phyloP scores from a whole-genome alignment of 2,888 invertebrate species.

The Athalia rosae region DNA sequence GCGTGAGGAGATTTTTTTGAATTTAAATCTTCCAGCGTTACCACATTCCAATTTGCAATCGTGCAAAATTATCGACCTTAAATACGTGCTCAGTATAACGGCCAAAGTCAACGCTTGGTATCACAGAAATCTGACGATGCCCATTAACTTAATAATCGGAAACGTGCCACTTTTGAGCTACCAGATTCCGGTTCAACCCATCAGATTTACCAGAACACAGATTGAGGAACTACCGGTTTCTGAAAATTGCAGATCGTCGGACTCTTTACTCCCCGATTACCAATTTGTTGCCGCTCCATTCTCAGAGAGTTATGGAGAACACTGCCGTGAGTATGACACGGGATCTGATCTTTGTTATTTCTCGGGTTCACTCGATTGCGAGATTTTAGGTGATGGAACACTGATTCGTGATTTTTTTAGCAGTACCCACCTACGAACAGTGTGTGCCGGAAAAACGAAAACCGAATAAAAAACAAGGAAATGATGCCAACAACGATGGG shows the following conservation, averaged over 20 bases:
- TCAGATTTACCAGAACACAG: no score
- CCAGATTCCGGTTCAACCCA: not conserved
- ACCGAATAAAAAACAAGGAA: not conserved
- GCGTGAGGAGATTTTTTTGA: not conserved
- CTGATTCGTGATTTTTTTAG: not conserved
- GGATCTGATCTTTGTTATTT: not conserved
- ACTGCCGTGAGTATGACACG: no score
- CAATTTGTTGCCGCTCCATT: no score
- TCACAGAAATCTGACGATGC: not conserved
- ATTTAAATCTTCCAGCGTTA: not conserved
- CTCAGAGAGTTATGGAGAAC: no score
- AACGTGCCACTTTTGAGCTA: constrained; percentile 14
- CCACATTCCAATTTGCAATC: not conserved
- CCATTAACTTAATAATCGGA: constrained; percentile 7
- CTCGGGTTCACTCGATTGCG: not conserved
- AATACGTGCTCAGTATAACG: not conserved
- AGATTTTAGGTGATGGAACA: no score
- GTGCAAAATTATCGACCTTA: constrained; percentile 9
- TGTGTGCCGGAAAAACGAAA: not conserved
- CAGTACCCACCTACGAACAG: constrained; percentile 14
- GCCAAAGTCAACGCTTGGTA: not conserved
- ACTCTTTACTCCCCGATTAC: no score
- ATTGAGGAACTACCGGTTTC: no score
- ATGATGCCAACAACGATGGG: not conserved
- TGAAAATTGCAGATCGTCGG: no score